Percentiles rank a stretch among this genome's conserved stretches.
phyloP scores from a whole-genome alignment of 2,888 invertebrate genomes.

The Drosophila phalerata region DNA sequence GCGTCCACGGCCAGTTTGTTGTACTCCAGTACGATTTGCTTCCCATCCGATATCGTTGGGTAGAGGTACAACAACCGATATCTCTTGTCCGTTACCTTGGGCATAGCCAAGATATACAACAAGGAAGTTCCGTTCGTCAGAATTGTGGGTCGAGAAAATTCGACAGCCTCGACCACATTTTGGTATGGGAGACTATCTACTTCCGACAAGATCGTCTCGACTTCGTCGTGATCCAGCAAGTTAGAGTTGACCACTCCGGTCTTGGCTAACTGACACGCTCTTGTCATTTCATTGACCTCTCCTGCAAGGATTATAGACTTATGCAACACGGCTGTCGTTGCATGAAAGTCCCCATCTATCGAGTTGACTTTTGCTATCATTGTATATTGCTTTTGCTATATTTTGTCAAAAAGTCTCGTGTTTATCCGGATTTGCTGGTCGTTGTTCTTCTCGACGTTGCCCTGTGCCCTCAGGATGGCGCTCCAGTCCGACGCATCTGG shows the following conservation, averaged over 20 bases:
- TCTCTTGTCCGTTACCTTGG: not conserved
- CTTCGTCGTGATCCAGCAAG: not conserved
- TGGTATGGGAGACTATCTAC: not conserved
- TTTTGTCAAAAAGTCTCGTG: constrained; percentile 9
- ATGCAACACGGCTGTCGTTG: not conserved
- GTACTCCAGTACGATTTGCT: not conserved
- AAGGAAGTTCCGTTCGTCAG: not conserved
- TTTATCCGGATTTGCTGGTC: constrained; percentile 44
- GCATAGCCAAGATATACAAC: constrained; percentile 1
- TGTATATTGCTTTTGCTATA: no score
- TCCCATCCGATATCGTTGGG: constrained; percentile 3
- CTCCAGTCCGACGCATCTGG: constrained; percentile 20
- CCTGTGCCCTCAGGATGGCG: constrained; percentile 15
- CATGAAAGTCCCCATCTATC: not conserved
- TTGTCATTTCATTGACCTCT: not conserved
- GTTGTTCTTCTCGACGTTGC: constrained; percentile 19
- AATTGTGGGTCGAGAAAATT: not conserved
- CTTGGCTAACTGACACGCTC: not conserved
- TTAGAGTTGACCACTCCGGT: not conserved
- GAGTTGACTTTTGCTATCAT: not conserved
- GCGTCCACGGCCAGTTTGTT: not conserved
- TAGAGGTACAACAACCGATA: not conserved
- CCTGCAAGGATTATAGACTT: not conserved
- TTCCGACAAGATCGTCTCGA: not conserved
- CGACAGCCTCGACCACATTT: not conserved